Conservation (phyloP, 2,888 invertebrate species). For the Cosmia trapezina region DNA sequence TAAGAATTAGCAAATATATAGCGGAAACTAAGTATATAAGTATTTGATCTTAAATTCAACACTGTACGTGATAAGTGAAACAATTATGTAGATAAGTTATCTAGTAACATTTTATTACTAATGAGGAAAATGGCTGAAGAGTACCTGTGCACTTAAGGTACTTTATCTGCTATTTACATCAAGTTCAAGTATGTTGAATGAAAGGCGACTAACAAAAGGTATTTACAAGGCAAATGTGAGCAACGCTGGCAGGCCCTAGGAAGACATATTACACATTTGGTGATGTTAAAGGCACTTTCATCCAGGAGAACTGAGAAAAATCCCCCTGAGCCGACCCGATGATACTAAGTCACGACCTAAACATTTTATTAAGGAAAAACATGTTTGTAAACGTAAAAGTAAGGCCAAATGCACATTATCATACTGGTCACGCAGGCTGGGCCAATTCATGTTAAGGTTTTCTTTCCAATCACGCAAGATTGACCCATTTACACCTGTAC, state of each 20-base stretch:
- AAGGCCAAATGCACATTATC: constrained; percentile 47
- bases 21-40: constrained; percentile 35
- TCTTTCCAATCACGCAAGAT: constrained; percentile 39
- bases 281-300: not conserved
- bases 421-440: constrained; percentile 49
- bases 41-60: constrained; percentile 64
- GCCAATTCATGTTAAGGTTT: constrained; percentile 56
- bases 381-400: constrained; percentile 24
- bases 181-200: constrained; percentile 25
- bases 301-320: not conserved
- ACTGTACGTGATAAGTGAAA: constrained; percentile 52
- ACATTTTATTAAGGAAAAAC: constrained; percentile 36
- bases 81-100: constrained; percentile 59
- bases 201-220: too few relatives aligned
- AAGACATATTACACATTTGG: too few relatives aligned
- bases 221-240: too few relatives aligned
- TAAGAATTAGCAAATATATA: constrained; percentile 49
- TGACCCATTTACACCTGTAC: constrained; percentile 25
- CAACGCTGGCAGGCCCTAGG: too few relatives aligned
- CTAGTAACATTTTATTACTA: constrained; percentile 38
- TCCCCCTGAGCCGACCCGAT: too few relatives aligned
- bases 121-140: constrained; percentile 21
- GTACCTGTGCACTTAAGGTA: not conserved
- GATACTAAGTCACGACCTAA: not conserved
- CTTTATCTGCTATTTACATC: not conserved